Evolutionary conservation across 2,797 vertebrate species (phyloP).

Genomic region (Pseudochirops corinnae): DNA sequence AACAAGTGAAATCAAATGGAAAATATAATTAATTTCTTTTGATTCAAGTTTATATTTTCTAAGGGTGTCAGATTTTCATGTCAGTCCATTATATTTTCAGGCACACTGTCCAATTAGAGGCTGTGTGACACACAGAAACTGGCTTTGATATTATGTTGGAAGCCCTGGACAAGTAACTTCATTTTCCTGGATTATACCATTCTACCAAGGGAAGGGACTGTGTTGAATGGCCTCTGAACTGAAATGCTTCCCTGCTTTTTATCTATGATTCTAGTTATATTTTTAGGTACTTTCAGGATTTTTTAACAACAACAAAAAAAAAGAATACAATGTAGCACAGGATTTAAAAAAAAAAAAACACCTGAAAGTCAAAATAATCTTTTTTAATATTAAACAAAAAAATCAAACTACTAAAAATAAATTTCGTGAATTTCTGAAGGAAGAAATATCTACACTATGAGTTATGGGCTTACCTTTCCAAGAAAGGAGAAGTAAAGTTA

Average conservation of each 20-base stretch:
- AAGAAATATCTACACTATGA: neutral
- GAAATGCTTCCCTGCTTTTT: neutral
- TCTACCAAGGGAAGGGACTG: slow-evolving; percentile 18
- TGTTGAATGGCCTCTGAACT: neutral
- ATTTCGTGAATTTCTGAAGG: neutral
- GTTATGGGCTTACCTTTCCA: neutral
- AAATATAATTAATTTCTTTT: neutral
- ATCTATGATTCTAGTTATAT: neutral
- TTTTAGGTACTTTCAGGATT: neutral
- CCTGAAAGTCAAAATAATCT: neutral
- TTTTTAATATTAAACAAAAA: neutral
- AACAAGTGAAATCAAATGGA: neutral
- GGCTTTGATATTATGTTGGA: neutral
- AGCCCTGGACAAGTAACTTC: neutral
- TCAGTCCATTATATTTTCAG: neutral
- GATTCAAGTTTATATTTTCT: neutral
- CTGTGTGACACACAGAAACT: neutral
- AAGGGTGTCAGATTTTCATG: neutral
- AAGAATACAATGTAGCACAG: neutral
- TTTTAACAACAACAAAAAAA: neutral
- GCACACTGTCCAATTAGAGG: neutral
- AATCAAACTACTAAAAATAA: neutral
- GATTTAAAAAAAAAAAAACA: neutral
- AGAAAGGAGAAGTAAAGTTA: neutral
- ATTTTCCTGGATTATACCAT: neutral